Conservation (phyloP, 2,113 vertebrate species). For the Zootoca vivipara region DNA sequence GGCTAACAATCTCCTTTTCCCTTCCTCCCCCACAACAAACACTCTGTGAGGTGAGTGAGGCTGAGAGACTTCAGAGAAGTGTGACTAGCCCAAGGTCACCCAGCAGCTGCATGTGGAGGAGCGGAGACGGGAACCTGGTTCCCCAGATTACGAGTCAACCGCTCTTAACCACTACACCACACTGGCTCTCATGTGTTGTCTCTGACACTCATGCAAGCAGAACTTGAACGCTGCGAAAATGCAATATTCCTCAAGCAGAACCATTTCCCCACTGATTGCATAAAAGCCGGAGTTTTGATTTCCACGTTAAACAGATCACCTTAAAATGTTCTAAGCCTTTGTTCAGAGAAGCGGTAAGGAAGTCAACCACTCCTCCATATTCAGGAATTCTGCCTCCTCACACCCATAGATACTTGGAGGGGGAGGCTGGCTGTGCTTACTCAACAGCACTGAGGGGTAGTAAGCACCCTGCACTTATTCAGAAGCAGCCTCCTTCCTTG, state of each 20-base stretch:
- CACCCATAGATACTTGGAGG: neutral
- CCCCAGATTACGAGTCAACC: too few relatives aligned
- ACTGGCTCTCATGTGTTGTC: neutral
- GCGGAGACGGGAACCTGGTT: rapidly evolving
- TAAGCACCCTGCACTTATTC: neutral
- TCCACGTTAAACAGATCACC: neutral
- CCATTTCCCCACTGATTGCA: neutral
- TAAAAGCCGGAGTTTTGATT: neutral
- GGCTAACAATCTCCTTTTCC: too few relatives aligned
- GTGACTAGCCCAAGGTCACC: too few relatives aligned
- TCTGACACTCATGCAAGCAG: neutral
- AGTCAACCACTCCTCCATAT: neutral
- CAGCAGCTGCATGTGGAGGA: too few relatives aligned
- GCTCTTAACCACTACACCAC: too few relatives aligned
- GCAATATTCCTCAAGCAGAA: neutral
- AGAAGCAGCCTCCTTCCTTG: neutral
- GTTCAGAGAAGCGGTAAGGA: neutral
- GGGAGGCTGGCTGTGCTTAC: too few relatives aligned
- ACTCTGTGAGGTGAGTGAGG: too few relatives aligned
- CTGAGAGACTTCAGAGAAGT: too few relatives aligned
- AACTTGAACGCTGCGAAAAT: neutral
- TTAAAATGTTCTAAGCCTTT: neutral
- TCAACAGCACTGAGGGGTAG: neutral
- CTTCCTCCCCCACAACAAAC: neutral
- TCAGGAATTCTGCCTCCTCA: neutral